Evolutionary conservation across 2,113 vertebrate genomes (phyloP), one percentile per base, ranked within the genome.

Genomic region (Dryoscopus gambensis): DNA sequence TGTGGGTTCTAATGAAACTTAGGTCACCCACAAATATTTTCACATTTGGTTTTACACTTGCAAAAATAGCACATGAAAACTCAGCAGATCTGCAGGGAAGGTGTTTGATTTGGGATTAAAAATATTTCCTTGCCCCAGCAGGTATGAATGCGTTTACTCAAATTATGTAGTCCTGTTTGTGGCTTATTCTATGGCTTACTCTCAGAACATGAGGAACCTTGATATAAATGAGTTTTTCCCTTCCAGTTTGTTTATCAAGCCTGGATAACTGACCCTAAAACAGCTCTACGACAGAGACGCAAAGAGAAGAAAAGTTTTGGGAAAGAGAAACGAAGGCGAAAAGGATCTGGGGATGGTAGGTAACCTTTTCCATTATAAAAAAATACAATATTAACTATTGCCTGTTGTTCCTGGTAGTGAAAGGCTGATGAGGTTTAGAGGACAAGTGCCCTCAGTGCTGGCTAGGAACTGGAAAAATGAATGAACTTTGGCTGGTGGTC

Each of bases 261-360:
- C 80, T 99, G 99, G 99, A 99, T 99, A 94, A 99, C 99, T 42
- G 99, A 99, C 96, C 99, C 99, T 46, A 99, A 99, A 98, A 99
- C 99, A 14, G 99, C 99, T 13, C 97, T 99, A 55, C 99, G 98
- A 89, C 98, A 99, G 53, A 97, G 98, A 25, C 97, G 94, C 80
- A 99, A 98, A 97, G 98, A 98, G 71, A 99, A 98, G 82, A 99
- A 98, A 84, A 98, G 97, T 52, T 98, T 98, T 49, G 98, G 98
- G 92, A 99, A 98, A 95, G 96, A 98, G 94, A 98, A 98, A 81
- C 82, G 98, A 97, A 97, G 97, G 55, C 82, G 98, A 91, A 98
- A 99, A 98, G 97, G 92, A 44, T 97, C 96, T 44, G 94, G 91
- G 47, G 98, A 99, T 57, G 98, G 99, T 99, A 96, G 31, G 97